Base-by-base conservation (phyloP, 1,140 invertebrate species). In the Carposina sasakii region DNA sequence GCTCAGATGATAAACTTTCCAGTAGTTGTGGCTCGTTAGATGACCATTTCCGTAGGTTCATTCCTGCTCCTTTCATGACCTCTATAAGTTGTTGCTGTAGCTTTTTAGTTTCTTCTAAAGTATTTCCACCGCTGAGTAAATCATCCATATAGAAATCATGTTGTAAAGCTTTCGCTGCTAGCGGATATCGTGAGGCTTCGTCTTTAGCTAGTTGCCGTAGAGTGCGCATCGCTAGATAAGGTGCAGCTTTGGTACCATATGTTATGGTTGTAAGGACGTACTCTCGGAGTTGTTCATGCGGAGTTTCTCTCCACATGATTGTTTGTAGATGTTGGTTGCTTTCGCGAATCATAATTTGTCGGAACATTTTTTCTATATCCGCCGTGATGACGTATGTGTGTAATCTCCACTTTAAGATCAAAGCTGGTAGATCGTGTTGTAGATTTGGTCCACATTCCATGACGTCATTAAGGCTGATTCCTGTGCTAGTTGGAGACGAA, bases 341-440 rank as follows among this genome's bases (percentile, higher is more conserved):
- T 19, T 43, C 10, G 23, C 47, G 10, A 16, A 82, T 39, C 12
- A 45, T 15, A 13, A 85, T 65, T 55, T 72, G 67, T 5, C 72
- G 40, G 40, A 71, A 85, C 69, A 83, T 79, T 55, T 76, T 68
- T 9, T 49, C 48, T 8, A 81, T 63, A 52, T 84, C 77, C 1
- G 60, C 63, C 5, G 58, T 52, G 17, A 84, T 19, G 15, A 19
- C 40, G 12, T 58, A 55, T 20, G 19, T 30, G 55, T 70, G 54
- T 26, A 28, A 33, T 48, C 40, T 9, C 40, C 40, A 42, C 17
- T 15, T 42, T 12, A 42, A 17, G 1, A 42, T 42, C 8, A 42
- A 24, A 4, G 16, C 22, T 21, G 9, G 13, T 3, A 39, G 20
- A 22, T 39, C 36, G 5, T 21, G 20, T 12, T 21, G 36, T 39